Evolutionary conservation across 1,140 invertebrate genomes (phyloP), one percentile per base, ranked within the genome.

Genomic region (Metopolophium dirhodum): DNA sequence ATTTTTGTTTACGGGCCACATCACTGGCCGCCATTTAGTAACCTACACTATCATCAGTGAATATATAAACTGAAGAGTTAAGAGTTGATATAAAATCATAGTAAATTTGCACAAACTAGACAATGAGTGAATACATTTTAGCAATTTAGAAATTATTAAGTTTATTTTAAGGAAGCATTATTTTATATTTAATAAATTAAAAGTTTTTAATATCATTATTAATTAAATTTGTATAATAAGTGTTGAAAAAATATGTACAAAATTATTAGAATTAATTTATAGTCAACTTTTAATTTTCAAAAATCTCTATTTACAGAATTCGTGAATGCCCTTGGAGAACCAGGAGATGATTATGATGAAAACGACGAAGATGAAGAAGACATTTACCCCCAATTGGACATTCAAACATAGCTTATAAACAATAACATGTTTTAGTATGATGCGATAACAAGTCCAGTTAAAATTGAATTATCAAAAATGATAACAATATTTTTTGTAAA

Each of bases 291-390:
- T 14, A 30, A n/a, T 68, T 68, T n/a, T 68, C 11, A 68, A 68
- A 68, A 68, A 68, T 14, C 30, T 61, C 11, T 83, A 47, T 94
- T 96, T 96, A 18, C 95, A 98, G 98, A 98, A 96, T 98, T 98
- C 95, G 98, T 97, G 1, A 96, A 97, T 94, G 98, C 97, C 8
- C 95, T 98, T 30, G 97, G 97, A 0, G 97, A 98, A 95, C 97
- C 97, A 35, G 97, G 96, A 57, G 96, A 95, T 68, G 96, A 97
- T 94, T 97, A 98, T 94, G 97, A 97, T 89, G 97, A 97, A 94
- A 97, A 98, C 49, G 97, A 97, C 82, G 97, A 98, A 93, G 97
- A 97, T 8, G 97, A 97, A 45, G 91, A 93, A 93, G 91, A 93
- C 1, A 85, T 93, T 97, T 97, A 90, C 7, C 83, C 35, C 2